Evolutionary conservation across 2,113 vertebrate genomes (phyloP), one percentile per base, ranked within the genome.

Genomic region (Ornithorhynchus anatinus): DNA sequence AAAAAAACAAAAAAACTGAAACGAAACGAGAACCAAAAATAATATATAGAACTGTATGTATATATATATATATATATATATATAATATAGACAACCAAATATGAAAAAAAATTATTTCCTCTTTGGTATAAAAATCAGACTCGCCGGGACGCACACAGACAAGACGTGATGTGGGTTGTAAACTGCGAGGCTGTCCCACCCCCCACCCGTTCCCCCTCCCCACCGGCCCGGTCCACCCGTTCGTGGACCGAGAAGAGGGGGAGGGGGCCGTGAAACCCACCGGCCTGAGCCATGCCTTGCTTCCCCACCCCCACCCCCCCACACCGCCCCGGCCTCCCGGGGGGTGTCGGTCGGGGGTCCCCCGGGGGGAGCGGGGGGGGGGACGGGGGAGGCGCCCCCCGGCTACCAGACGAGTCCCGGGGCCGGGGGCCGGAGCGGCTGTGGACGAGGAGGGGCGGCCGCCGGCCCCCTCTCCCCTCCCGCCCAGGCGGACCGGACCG

Each of bases 61-160:
- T 78, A 50, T 72, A 68, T 78, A 74, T 68, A 74, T 61, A 68
- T 58, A 63, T 71, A 56, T 72, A 69, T 84, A 56, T 81, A 86
- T 85, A 85, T 81, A 86, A 83, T 79, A 84, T 85, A 82, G 73
- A 86, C 80, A 83, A 84, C 67, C 63, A 84, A 85, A 85, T 83
- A 83, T 61, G 56, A 85, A 82, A 86, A 83, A 77, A 84, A 87
- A 74, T 72, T 71, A 72, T 65, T 72, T 88, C 82, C 80, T 91
- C 91, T 92, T 93, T 93, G 89, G 89, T 84, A 90, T 86, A 67
- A 68, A 84, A 85, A 75, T 73, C 72, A 80, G 69, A 80, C 78
- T 87, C 78, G 66, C 67, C 78, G 82, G 85, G 86, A 87, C 47
- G 32, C 69, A 79, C 72, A 75, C 0, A 50, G 47, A 87, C 62